Conservation (phyloP, 2,797 vertebrate species). For the Denticeps clupeoides region DNA sequence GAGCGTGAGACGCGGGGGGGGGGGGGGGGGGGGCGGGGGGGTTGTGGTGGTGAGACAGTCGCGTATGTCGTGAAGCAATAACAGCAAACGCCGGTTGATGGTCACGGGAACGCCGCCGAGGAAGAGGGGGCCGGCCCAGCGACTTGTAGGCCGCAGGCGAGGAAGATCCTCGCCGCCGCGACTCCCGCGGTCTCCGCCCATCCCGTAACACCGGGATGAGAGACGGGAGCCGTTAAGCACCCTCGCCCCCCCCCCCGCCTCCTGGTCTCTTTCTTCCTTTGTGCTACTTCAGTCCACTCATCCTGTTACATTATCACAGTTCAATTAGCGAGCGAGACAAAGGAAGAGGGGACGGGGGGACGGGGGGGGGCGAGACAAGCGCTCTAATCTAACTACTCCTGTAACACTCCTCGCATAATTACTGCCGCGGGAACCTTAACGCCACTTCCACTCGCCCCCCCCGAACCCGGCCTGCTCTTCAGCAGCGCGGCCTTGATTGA, state of each 20-base stretch:
- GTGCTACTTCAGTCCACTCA: background rate
- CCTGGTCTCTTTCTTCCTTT: slow-evolving; percentile 5
- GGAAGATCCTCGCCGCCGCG: too few species aligned
- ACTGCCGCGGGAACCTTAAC: background rate
- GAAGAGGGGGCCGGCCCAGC: too few species aligned
- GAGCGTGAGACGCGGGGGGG: too few species aligned
- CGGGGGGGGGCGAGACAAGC: too few species aligned
- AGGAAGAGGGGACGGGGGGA: too few species aligned
- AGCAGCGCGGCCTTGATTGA: slow-evolving; percentile 25
- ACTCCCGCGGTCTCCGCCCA: background rate
- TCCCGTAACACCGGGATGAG: background rate
- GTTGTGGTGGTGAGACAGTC: too few species aligned
- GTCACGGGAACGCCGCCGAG: too few species aligned
- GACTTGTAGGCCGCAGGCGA: too few species aligned
- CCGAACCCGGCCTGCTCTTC: background rate
- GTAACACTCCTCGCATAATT: background rate
- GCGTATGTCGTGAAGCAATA: too few species aligned
- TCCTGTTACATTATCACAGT: background rate
- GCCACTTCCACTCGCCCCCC: background rate
- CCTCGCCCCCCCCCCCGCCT: slow-evolving; percentile 22
- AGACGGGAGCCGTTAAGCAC: slow-evolving; percentile 32
- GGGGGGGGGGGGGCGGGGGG: too few species aligned
- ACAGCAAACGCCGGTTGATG: too few species aligned
- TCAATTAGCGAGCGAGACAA: background rate
- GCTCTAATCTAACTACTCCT: background rate